Base-by-base conservation (phyloP, 2,113 vertebrate species). In the Chionodraco myersi region DNA sequence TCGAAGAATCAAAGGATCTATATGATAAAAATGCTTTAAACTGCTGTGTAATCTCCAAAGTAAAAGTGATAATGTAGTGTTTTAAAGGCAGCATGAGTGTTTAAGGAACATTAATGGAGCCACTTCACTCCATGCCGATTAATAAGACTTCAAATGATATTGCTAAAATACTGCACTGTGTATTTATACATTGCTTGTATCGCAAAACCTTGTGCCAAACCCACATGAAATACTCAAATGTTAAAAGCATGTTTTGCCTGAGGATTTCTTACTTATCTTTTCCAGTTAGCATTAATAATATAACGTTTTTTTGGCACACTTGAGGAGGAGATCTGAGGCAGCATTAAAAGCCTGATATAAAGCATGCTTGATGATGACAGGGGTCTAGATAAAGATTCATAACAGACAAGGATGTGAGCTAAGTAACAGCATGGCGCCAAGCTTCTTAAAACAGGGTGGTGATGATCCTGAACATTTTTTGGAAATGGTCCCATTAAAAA, bases 391-490 rank as follows among this genome's bases (percentile, higher is more conserved):
- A 6, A 44, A 68, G 41, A 62, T 49, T 30, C n/a, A 45, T 41
- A 49, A 14, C 58, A 75, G 30, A 52, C 62, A 51, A n/a, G 41
- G n/a, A 18, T 70, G 23, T 5, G 6, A 41, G 49, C 18, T 59
- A 3, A 36, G 6, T 5, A 67, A 18, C 21, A 65, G 9, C 44
- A 30, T 26, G 53, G 12, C 30, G 21, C 12, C 45, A 7, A 23
- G 30, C 41, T 14, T 64, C 16, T 59, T 34, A 58, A 66, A 77
- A 48, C 56, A 63, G 26, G 49, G 36, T 4, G 53, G 14, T 21
- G 15, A 74, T 69, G 45, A 77, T 58, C 70, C 9, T 70, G 21
- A 53, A 78, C 2, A 41, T 10, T 6, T 62, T 49, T 70, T 49
- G 44, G 15, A 72, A 52, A 48, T 12, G 14, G 15, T 44, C 21